Evolutionary conservation across 2,113 vertebrate genomes (phyloP).

Genomic region (Nettapus auritus): DNA sequence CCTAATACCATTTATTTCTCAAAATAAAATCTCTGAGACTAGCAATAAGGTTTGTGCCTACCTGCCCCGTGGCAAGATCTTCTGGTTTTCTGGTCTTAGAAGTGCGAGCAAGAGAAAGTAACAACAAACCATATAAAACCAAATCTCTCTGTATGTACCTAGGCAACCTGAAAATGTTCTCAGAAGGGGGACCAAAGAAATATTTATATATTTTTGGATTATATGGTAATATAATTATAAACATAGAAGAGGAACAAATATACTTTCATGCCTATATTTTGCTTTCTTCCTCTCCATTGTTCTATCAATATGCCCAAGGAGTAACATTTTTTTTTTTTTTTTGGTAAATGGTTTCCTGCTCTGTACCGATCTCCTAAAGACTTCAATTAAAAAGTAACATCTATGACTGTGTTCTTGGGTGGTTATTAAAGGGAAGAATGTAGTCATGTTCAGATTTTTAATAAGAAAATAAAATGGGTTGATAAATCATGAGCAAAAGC

Average conservation of each 20-base stretch:
- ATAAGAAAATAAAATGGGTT: not conserved
- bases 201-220: not conserved
- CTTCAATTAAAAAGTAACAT: not conserved
- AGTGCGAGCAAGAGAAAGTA: not conserved
- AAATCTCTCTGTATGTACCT: accelerated
- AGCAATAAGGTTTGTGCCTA: not conserved
- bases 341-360: not conserved
- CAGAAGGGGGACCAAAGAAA: not conserved
- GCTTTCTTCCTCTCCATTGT: not conserved
- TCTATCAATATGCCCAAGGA: not conserved
- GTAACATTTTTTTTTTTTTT: not conserved
- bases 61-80: not conserved
- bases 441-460: not conserved
- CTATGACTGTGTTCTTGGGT: not conserved
- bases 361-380: not conserved
- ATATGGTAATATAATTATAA: not conserved
- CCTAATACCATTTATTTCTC: not conserved
- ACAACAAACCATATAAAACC: not conserved
- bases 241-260: not conserved
- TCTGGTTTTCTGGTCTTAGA: not conserved
- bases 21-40: not conserved
- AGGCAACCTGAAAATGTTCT: not conserved
- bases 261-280: not conserved
- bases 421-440: not conserved
- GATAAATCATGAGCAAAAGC: not conserved